Evolutionary conservation across 2,113 vertebrate genomes (phyloP).

Genomic region (Scomber colias): DNA sequence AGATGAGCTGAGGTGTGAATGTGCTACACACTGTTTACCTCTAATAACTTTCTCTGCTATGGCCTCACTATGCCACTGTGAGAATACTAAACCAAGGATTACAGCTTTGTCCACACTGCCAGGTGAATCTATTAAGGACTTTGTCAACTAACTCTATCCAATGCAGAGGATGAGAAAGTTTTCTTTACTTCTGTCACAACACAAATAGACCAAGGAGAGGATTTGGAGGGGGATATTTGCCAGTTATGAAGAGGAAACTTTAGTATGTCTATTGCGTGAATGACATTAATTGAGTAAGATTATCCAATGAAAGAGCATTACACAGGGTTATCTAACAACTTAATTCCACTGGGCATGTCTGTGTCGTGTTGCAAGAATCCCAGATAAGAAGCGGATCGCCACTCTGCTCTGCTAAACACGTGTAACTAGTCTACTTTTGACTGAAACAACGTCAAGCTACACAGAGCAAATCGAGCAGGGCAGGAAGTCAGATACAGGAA

Average conservation of each 20-base stretch:
- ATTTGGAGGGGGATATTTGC: not conserved
- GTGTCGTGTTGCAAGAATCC: too few species aligned
- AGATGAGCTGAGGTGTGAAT: conserved; percentile 3
- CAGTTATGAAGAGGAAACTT: conserved; percentile 1
- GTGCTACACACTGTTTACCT: conserved; percentile 12
- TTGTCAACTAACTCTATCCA: not conserved
- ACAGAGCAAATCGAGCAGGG: too few species aligned
- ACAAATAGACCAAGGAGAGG: not conserved
- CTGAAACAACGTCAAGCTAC: too few species aligned
- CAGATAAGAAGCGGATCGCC: too few species aligned
- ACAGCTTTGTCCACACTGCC: conserved; percentile 21
- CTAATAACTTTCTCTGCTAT: conserved; percentile 18
- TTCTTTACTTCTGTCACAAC: not conserved
- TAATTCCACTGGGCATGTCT: too few species aligned
- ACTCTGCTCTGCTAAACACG: too few species aligned
- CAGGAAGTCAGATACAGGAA: too few species aligned
- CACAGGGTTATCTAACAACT: not conserved
- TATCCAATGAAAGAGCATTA: conserved; percentile 8
- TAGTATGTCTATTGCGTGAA: not conserved
- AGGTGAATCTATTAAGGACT: conserved; percentile 36
- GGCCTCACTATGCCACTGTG: conserved; percentile 4
- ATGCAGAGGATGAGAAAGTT: not conserved
- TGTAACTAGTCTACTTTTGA: too few species aligned
- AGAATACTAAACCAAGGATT: conserved; percentile 50
- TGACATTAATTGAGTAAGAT: conserved; percentile 25